These are phyloP conservation scores for Mergus octosetaceus DNA, from an alignment of 2,797 vertebrate genomes.

Conservation along the genomic window DNA sequence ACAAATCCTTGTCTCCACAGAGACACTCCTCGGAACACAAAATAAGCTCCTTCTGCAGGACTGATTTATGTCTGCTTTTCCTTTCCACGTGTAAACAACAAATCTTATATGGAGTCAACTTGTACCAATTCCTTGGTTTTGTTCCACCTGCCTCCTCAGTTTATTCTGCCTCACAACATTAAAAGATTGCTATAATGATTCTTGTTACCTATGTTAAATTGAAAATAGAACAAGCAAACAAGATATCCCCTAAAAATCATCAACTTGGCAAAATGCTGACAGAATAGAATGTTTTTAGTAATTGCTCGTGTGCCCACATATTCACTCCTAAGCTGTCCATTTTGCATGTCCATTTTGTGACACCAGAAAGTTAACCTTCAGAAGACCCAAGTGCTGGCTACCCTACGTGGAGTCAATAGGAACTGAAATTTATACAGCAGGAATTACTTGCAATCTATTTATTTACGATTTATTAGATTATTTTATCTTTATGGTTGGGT, in stretches of 20 bases:
- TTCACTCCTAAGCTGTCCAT: neutral
- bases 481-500: neutral
- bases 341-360: neutral
- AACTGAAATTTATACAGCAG: neutral
- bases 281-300: neutral
- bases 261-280: neutral
- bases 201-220: neutral
- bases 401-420: neutral
- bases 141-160: neutral
- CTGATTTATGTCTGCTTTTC: neutral
- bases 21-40: neutral
- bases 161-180: neutral
- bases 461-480: neutral
- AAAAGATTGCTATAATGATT: neutral
- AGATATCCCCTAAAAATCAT: neutral
- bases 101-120: neutral
- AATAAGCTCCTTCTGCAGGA: neutral
- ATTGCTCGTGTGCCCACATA: neutral
- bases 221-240: neutral
- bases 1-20: neutral
- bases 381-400: neutral
- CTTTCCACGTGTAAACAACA: neutral
- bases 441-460: neutral
- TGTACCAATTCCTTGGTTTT: neutral
- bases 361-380: neutral